Percentiles rank a stretch among this genome's conserved stretches.
These are phyloP conservation scores for Montipora sp. DNA, from an alignment of 64 coral and sea anemone species.

Conservation along the genomic window DNA sequence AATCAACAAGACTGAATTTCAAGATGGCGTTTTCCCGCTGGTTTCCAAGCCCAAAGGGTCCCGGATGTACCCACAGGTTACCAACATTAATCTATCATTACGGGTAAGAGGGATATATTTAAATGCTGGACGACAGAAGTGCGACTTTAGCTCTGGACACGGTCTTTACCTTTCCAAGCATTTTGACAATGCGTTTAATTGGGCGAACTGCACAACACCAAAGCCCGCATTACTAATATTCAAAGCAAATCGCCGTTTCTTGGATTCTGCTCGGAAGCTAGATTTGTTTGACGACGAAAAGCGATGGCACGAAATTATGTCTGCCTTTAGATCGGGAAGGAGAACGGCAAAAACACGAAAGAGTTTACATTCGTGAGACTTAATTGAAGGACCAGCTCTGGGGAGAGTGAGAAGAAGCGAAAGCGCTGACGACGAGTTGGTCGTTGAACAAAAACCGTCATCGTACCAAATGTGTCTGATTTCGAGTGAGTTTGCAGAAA, in stretches of 20 bases:
- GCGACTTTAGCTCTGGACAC: conserved; percentile 54
- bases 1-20: too few relatives aligned
- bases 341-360: too few relatives aligned
- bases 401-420: too few relatives aligned
- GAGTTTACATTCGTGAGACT: too few relatives aligned
- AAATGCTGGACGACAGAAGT: conserved; percentile 32
- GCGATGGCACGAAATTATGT: conserved; percentile 22
- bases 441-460: too few relatives aligned
- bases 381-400: too few relatives aligned
- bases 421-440: too few relatives aligned
- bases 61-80: conserved; percentile 38
- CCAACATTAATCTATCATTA: conserved; percentile 38
- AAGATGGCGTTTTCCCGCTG: too few relatives aligned
- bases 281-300: conserved; percentile 8
- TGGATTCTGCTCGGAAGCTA: not conserved
- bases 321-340: not conserved
- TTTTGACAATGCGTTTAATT: conserved; percentile 36
- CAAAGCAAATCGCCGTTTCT: not conserved
- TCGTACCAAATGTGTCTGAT: too few relatives aligned
- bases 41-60: too few relatives aligned
- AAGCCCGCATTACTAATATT: conserved; percentile 74
- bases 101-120: conserved; percentile 62
- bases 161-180: conserved; percentile 64
- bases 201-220: conserved; percentile 17
- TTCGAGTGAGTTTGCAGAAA: too few relatives aligned